Conservation (phyloP, 1,140 invertebrate genomes). For the Nasonia vitripennis region DNA sequence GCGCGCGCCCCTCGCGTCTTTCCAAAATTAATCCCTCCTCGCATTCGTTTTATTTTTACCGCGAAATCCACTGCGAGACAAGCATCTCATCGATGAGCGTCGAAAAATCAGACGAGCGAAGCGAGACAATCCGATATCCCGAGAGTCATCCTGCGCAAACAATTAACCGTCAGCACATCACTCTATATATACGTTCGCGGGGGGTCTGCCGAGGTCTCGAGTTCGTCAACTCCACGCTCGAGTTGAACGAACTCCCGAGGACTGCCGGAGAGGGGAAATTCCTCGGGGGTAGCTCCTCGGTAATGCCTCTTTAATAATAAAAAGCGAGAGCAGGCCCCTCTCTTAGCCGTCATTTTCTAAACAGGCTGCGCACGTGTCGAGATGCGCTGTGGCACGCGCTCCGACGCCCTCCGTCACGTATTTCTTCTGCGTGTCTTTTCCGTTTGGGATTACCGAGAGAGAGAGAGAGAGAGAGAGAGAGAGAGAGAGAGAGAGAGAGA, state of each 20-base stretch:
- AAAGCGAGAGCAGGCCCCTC: background rate
- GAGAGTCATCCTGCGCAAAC: background rate
- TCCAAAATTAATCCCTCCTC: constrained; percentile 8
- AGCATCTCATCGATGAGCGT: too few relatives aligned
- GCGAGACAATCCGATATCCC: background rate
- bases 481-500: background rate
- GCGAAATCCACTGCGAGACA: background rate
- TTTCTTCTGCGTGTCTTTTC: background rate
- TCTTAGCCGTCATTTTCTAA: constrained; percentile 37
- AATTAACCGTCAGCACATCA: background rate
- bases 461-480: background rate
- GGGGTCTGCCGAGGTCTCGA: constrained; percentile 8
- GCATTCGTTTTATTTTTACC: constrained; percentile 1
- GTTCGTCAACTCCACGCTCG: constrained; percentile 6
- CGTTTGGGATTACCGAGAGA: background rate
- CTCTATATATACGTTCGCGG: constrained; percentile 21
- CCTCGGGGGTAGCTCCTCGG: constrained; percentile 28
- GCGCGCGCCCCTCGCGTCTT: background rate
- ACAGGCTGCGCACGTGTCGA: constrained; percentile 46
- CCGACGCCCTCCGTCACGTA: background rate
- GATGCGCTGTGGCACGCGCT: constrained; percentile 23
- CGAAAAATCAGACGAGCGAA: too few relatives aligned
- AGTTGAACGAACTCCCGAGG: constrained; percentile 59
- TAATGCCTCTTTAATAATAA: constrained; percentile 38
- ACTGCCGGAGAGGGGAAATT: constrained; percentile 30